phyloP scores from a whole-genome alignment of 2,888 invertebrate genomes.

The Serrognathus titanus region DNA sequence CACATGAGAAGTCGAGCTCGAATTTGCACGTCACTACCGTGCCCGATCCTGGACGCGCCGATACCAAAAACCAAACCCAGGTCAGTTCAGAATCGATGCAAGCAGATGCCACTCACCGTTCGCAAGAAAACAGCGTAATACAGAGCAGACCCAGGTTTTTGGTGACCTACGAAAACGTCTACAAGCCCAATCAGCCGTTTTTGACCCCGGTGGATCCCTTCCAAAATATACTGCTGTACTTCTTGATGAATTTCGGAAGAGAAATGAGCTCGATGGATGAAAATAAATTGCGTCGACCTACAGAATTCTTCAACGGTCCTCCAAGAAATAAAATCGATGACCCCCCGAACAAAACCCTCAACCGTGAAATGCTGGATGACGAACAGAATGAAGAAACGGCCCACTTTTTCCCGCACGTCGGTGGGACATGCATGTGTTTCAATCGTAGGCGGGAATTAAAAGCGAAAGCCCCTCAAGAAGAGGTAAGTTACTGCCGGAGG shows the following conservation, averaged over 20 bases:
- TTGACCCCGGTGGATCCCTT: conserved; percentile 6
- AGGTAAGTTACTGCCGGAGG: not conserved
- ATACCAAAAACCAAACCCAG: not conserved
- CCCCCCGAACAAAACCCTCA: not conserved
- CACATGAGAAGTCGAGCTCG: not conserved
- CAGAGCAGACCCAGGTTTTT: conserved; percentile 11
- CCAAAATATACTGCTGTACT: conserved; percentile 14
- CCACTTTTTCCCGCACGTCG: conserved; percentile 12
- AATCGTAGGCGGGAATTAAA: not conserved
- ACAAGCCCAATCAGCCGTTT: conserved; percentile 7
- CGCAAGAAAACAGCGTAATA: not conserved
- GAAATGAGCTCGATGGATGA: conserved; percentile 9
- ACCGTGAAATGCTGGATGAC: not conserved
- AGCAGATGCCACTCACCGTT: not conserved
- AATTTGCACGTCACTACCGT: not conserved
- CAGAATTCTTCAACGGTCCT: conserved; percentile 10
- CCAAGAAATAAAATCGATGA: conserved; percentile 1
- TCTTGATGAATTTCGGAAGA: conserved; percentile 14
- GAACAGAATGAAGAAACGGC: conserved; percentile 2
- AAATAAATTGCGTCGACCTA: conserved; percentile 9
- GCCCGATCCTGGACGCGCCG: not conserved
- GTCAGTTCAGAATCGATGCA: not conserved
- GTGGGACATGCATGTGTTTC: conserved; percentile 17
- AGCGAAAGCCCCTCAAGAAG: not conserved
- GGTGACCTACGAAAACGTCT: conserved; percentile 13